A percentile compares a stretch with the other conserved stretches of the same genome.
phyloP scores from a whole-genome alignment of 2,888 invertebrate species.

The Eristalinus aeneus region DNA sequence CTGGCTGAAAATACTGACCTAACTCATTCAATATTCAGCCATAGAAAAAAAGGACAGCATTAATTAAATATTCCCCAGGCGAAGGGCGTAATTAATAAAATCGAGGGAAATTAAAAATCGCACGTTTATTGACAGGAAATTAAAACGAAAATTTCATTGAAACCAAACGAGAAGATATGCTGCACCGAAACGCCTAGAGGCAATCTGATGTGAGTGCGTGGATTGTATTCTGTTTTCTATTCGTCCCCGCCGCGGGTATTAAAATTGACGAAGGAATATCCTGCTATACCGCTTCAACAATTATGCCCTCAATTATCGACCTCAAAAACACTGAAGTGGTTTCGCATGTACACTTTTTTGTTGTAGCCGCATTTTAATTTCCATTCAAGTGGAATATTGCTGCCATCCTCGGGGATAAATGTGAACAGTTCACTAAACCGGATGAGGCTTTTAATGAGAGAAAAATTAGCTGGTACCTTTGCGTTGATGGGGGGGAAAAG shows the following conservation, averaged over 20 bases:
- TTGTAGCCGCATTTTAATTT: slow-evolving; percentile 17
- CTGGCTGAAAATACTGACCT: slow-evolving; percentile 47
- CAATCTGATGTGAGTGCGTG: neutral
- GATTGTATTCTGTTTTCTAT: neutral
- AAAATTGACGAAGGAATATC: slow-evolving; percentile 17
- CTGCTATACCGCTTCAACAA: slow-evolving; percentile 22
- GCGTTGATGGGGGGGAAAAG: slow-evolving; percentile 26
- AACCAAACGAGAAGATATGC: slow-evolving; percentile 10
- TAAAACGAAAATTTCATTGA: slow-evolving; percentile 45
- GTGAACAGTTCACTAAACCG: slow-evolving; percentile 33
- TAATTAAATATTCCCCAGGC: slow-evolving; percentile 59
- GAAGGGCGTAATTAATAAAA: slow-evolving; percentile 65
- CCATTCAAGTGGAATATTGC: slow-evolving; percentile 33
- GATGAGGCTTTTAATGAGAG: slow-evolving; percentile 52
- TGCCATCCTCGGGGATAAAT: neutral
- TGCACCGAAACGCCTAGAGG: slow-evolving; percentile 7
- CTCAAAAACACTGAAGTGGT: slow-evolving; percentile 22
- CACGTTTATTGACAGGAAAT: slow-evolving; percentile 59
- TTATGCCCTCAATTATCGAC: slow-evolving; percentile 49
- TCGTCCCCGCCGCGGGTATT: neutral
- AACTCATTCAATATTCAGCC: slow-evolving; percentile 55
- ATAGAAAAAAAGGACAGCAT: slow-evolving; percentile 42
- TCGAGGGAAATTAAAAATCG: slow-evolving; percentile 48
- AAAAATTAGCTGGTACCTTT: slow-evolving; percentile 50
- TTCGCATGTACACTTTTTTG: neutral